Evolutionary conservation across 2,888 invertebrate species (phyloP).

Genomic region (Mimumesa dahlbomi): DNA sequence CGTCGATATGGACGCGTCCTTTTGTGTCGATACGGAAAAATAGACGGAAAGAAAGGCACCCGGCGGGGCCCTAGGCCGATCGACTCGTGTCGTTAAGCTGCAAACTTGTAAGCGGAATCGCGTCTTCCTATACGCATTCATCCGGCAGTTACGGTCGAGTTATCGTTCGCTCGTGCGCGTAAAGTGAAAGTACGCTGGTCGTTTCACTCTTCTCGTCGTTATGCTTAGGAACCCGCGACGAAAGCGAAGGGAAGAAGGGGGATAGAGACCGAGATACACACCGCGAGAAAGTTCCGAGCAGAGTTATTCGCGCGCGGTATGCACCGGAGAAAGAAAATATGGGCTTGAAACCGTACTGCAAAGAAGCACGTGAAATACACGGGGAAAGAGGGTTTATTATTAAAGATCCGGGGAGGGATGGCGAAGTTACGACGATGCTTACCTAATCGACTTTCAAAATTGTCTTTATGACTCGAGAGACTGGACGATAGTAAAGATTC

Average conservation of each 20-base stretch:
- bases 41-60: conserved; percentile 12
- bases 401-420: conserved; percentile 23
- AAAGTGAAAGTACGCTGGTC: conserved; percentile 63
- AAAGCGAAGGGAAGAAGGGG: background rate
- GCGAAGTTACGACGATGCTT: conserved; percentile 29
- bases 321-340: conserved; percentile 34
- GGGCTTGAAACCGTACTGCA: conserved; percentile 12
- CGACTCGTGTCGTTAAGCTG: conserved; percentile 69
- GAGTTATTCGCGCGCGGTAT: conserved; percentile 29
- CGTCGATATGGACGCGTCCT: conserved; percentile 28
- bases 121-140: conserved; percentile 61
- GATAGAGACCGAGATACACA: conserved; percentile 9
- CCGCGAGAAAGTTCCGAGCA: conserved; percentile 46
- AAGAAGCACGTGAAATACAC: conserved; percentile 38
- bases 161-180: conserved; percentile 65
- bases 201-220: conserved; percentile 52
- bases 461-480: conserved; percentile 31
- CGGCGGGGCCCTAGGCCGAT: conserved; percentile 21
- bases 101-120: conserved; percentile 64
- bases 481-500: conserved; percentile 11
- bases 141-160: conserved; percentile 66
- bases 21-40: conserved; percentile 38
- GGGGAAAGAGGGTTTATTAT: conserved; percentile 37
- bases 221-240: conserved; percentile 18
- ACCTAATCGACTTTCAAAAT: conserved; percentile 55